phyloP scores from a whole-genome alignment of 2,888 invertebrate species.

The Syrphus vitripennis region DNA sequence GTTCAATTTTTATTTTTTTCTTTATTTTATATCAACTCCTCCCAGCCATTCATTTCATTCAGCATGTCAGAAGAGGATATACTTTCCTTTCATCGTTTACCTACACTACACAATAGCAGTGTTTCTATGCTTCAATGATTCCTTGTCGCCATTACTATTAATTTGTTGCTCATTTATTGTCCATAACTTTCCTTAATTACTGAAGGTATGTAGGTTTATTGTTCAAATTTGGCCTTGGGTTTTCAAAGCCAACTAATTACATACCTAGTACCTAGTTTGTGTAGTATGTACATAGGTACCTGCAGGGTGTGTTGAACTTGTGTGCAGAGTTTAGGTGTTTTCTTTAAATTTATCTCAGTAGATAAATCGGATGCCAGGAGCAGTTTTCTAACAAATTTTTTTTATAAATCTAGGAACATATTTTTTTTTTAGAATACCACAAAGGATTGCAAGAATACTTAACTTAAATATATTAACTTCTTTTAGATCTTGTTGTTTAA shows the following conservation, averaged over 20 bases:
- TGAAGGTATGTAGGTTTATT: background rate
- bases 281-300: background rate
- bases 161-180: conserved; percentile 14
- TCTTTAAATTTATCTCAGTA: background rate
- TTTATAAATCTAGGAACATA: no score
- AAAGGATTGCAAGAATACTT: no score
- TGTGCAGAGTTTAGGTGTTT: background rate
- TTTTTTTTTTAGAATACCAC: no score
- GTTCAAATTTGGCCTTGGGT: conserved; percentile 11
- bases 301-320: background rate
- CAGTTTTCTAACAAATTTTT: no score
- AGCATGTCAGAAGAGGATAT: no score
- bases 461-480: no score
- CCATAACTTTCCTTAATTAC: conserved; percentile 15
- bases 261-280: background rate
- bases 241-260: conserved; percentile 11
- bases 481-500: no score
- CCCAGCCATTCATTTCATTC: background rate
- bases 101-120: background rate
- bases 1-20: background rate
- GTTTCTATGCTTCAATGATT: conserved; percentile 11
- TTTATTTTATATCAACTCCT: background rate
- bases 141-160: conserved; percentile 16
- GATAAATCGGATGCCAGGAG: background rate
- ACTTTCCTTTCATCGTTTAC: conserved; percentile 1